These are phyloP conservation scores for Sternarchorhynchus goeldii DNA, from an alignment of 2,797 vertebrate species.

Conservation along the genomic window DNA sequence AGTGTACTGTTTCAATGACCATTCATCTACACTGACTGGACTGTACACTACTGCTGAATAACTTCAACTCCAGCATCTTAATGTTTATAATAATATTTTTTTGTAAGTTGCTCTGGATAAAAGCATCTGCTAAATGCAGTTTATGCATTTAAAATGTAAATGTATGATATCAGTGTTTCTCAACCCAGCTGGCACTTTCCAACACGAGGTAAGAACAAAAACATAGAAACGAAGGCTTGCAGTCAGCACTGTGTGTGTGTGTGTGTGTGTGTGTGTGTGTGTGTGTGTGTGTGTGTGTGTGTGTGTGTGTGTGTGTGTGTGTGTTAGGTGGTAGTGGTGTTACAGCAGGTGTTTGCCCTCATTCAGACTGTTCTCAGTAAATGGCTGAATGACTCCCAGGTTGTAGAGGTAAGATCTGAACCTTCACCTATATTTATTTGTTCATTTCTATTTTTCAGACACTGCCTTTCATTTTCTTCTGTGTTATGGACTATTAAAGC, in stretches of 20 bases:
- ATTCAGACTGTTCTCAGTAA: constrained; percentile 98
- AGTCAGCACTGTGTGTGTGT: background rate
- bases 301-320: constrained; percentile 32
- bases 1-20: no score
- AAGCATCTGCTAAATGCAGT: no score
- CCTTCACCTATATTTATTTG: background rate
- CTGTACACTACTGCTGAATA: no score
- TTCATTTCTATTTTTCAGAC: background rate
- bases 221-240: background rate
- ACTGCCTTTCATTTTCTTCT: background rate
- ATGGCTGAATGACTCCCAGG: constrained; percentile 98
- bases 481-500: background rate
- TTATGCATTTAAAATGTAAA: no score
- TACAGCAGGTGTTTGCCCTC: constrained; percentile 98
- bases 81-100: no score
- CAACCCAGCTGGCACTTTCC: no score
- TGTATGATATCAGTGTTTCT: no score
- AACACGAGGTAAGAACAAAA: no score
- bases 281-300: constrained; percentile 9
- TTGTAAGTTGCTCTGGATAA: no score
- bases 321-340: constrained; percentile 92
- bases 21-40: no score
- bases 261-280: constrained; percentile 10
- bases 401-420: constrained; percentile 88
- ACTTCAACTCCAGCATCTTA: no score